A percentile compares a stretch with the other conserved stretches of the same genome.
Conservation (phyloP, 2,888 invertebrate species). For the Cyclophora albipunctata region DNA sequence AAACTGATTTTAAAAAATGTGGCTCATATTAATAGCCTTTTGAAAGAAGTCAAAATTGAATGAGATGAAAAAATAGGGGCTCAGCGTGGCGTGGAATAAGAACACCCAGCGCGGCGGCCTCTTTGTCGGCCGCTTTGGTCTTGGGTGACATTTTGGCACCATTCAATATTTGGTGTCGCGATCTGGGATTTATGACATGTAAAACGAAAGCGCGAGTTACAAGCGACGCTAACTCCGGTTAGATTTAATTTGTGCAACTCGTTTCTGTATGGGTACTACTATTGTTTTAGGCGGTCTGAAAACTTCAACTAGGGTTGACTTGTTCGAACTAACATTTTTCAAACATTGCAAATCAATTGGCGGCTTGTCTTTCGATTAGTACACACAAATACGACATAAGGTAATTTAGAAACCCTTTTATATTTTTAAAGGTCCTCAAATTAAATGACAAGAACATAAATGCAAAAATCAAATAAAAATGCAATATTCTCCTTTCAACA, state of each 20-base stretch:
- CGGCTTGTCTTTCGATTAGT: too few relatives aligned
- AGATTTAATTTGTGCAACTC: slow-evolving; percentile 19
- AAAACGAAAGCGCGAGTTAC: slow-evolving; percentile 53
- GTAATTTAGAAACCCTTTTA: too few relatives aligned
- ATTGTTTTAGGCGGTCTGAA: slow-evolving; percentile 2
- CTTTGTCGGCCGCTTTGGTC: slow-evolving; percentile 69
- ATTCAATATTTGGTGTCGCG: slow-evolving; percentile 73
- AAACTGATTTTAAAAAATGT: slow-evolving; percentile 70
- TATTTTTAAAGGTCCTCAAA: too few relatives aligned
- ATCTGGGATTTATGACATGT: slow-evolving; percentile 68
- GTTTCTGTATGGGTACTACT: slow-evolving; percentile 3
- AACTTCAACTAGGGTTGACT: too few relatives aligned
- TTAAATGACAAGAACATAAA: too few relatives aligned
- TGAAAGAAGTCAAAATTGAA: slow-evolving; percentile 76
- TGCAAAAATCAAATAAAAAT: too few relatives aligned
- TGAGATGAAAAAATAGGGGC: slow-evolving; percentile 72
- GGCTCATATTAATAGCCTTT: slow-evolving; percentile 75
- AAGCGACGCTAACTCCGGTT: slow-evolving; percentile 24
- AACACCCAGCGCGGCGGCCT: slow-evolving; percentile 69
- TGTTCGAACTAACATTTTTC: too few relatives aligned
- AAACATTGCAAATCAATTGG: too few relatives aligned
- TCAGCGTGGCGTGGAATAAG: slow-evolving; percentile 58
- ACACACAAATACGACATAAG: too few relatives aligned
- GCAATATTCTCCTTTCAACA: background rate
- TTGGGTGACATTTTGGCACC: slow-evolving; percentile 74